phyloP scores from a whole-genome alignment of 2,888 invertebrate species.

The Epistrophe grossulariae region DNA sequence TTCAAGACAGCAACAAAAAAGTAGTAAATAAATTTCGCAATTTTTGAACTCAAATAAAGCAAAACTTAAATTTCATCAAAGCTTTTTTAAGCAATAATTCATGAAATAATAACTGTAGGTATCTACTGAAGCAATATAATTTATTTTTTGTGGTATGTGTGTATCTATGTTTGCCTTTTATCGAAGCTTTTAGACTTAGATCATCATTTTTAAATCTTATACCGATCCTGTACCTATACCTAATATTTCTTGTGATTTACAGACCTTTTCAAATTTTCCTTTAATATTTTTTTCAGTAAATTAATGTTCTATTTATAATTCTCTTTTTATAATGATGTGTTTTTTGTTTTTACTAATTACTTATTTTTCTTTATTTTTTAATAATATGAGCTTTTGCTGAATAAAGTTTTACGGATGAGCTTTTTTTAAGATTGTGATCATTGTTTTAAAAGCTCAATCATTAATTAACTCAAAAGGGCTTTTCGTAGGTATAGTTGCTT shows the following conservation, averaged over 20 bases:
- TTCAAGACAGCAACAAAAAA: background rate
- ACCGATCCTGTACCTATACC: too few species aligned
- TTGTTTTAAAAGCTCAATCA: background rate
- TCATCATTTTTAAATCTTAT: too few species aligned
- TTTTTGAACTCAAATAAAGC: constrained; percentile 14
- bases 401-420: too few species aligned
- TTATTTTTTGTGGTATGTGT: background rate
- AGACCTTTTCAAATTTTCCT: background rate
- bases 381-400: too few species aligned
- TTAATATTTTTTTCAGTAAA: background rate
- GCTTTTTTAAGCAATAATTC: constrained; percentile 53
- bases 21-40: constrained; percentile 66
- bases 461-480: background rate
- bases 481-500: background rate
- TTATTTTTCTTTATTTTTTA: too few species aligned
- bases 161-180: background rate
- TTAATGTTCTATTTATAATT: background rate
- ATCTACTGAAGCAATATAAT: background rate
- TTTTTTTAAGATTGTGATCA: background rate
- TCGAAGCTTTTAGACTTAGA: background rate
- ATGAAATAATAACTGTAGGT: constrained; percentile 12
- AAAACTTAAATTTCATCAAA: constrained; percentile 39
- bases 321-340: too few species aligned
- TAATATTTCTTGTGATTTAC: background rate
- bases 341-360: background rate